Conservation (phyloP, 2,797 vertebrate genomes). For the Macroramphosus scolopax region DNA sequence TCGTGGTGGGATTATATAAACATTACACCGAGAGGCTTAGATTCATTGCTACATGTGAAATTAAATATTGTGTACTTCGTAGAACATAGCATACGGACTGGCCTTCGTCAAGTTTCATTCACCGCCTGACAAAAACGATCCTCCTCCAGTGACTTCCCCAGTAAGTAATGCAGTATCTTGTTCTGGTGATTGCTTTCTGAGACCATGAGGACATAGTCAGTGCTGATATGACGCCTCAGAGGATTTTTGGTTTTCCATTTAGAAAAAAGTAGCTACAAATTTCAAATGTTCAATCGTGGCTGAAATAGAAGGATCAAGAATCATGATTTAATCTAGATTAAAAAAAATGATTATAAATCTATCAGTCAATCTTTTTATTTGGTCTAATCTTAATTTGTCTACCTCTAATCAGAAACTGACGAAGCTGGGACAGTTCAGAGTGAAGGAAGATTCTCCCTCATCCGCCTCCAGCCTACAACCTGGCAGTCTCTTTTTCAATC, state of each 20-base stretch:
- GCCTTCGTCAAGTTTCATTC: slow-evolving; percentile 88
- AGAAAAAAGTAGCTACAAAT: too few relatives aligned
- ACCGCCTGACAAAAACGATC: slow-evolving; percentile 81
- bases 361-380: neutral
- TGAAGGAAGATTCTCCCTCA: slow-evolving; percentile 84
- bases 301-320: neutral
- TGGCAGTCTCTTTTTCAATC: slow-evolving; percentile 86
- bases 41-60: neutral
- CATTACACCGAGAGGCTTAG: too few relatives aligned
- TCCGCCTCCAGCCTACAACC: slow-evolving; percentile 76
- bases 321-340: too few relatives aligned
- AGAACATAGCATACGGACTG: slow-evolving; percentile 87
- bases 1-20: too few relatives aligned
- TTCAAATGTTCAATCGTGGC: too few relatives aligned
- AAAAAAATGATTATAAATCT: too few relatives aligned
- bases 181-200: neutral
- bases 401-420: slow-evolving; percentile 80
- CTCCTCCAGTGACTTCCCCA: slow-evolving; percentile 67
- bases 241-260: too few relatives aligned
- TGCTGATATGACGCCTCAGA: neutral
- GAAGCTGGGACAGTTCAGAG: slow-evolving; percentile 87
- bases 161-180: slow-evolving; percentile 67
- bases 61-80: neutral
- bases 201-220: neutral
- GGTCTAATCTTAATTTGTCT: neutral